Percentiles rank a stretch among this genome's conserved stretches.
phyloP scores from a whole-genome alignment of 2,888 invertebrate genomes.

The Dendrolimus houi region DNA sequence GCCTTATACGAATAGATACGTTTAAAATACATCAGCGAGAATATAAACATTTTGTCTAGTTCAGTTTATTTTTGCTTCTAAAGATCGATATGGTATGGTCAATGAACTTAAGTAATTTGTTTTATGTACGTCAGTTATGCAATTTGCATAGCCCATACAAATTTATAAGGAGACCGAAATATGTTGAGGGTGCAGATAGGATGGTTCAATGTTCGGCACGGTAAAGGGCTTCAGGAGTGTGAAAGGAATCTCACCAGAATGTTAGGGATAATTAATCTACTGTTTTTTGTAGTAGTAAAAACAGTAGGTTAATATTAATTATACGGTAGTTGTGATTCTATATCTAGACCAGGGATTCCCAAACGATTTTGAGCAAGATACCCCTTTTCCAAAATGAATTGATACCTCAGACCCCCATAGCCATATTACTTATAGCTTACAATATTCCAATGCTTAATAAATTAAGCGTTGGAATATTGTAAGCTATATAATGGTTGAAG shows the following conservation, averaged over 20 bases:
- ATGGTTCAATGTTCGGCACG: background rate
- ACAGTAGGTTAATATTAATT: no score
- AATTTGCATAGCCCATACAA: background rate
- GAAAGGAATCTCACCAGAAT: background rate
- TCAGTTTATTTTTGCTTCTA: background rate
- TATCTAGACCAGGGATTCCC: no score
- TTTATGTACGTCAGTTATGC: background rate
- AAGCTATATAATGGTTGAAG: no score
- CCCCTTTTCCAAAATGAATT: no score
- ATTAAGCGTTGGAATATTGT: no score
- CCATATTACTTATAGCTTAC: no score
- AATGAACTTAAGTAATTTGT: background rate
- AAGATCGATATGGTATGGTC: background rate
- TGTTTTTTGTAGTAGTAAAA: no score
- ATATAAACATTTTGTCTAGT: background rate
- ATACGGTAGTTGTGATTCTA: no score
- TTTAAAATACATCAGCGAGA: background rate
- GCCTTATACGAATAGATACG: background rate
- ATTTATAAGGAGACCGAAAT: background rate
- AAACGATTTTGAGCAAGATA: no score
- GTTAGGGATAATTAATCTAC: no score
- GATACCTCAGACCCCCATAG: no score
- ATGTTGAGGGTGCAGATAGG: background rate
- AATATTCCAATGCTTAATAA: no score
- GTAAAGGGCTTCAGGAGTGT: background rate